These are phyloP conservation scores for Actinemys pallida DNA, from an alignment of 2,113 vertebrate species.

Conservation along the genomic window DNA sequence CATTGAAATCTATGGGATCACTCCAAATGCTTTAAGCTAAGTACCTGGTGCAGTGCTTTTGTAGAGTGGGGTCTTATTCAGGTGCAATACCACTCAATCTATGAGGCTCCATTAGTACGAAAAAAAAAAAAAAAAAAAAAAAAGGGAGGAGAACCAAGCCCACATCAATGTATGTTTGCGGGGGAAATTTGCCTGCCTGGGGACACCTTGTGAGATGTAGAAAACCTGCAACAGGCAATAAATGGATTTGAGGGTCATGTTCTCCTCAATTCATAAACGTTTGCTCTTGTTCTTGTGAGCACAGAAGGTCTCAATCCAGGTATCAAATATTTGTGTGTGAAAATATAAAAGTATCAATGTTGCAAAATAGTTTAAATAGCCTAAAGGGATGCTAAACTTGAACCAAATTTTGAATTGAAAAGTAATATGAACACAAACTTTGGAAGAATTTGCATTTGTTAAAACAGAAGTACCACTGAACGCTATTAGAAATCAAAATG, in stretches of 20 bases:
- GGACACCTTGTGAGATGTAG: not conserved
- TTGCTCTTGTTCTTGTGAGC: not conserved
- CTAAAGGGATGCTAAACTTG: not conserved
- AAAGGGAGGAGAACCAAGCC: not conserved
- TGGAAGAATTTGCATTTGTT: not conserved
- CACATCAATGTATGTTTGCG: not conserved
- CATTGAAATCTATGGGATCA: not conserved
- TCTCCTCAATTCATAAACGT: not conserved
- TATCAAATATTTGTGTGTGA: not conserved
- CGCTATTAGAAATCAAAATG: not conserved
- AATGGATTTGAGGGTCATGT: too few species aligned
- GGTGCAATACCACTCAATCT: not conserved
- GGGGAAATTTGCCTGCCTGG: not conserved
- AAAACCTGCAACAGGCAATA: not conserved
- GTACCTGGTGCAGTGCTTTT: not conserved
- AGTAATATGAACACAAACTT: not conserved
- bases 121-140: not conserved
- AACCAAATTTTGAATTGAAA: not conserved
- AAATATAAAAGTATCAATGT: not conserved
- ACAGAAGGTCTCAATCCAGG: not conserved
- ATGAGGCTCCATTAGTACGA: not conserved
- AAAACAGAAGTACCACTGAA: not conserved
- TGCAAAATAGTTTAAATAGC: not conserved
- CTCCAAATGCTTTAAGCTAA: not conserved
- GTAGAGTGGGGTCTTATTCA: not conserved